These are phyloP conservation scores for Selene dorsalis DNA, from an alignment of 2,797 vertebrate genomes.

Conservation along the genomic window DNA sequence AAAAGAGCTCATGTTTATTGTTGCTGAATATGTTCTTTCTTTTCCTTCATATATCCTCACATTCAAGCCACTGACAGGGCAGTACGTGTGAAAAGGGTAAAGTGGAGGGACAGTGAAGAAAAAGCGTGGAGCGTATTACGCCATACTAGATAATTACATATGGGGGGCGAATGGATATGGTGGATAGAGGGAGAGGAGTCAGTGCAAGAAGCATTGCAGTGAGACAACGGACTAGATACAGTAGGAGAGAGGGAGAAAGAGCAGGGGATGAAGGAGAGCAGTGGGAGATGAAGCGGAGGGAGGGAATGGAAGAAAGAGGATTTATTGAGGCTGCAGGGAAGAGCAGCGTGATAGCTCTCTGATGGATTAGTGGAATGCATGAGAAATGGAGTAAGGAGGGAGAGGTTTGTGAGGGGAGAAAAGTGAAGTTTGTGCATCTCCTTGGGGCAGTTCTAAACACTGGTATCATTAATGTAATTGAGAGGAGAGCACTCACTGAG, in stretches of 20 bases:
- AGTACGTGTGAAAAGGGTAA: slow-evolving; percentile 32
- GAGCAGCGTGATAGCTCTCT: slow-evolving; percentile 72
- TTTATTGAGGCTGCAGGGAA: slow-evolving; percentile 79
- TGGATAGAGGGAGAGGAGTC: slow-evolving; percentile 33
- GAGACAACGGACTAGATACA: slow-evolving; percentile 35
- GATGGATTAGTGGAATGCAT: slow-evolving; percentile 79
- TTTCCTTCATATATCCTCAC: background rate
- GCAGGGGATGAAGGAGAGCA: slow-evolving; percentile 42
- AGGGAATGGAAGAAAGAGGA: slow-evolving; percentile 69
- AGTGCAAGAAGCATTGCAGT: slow-evolving; percentile 11
- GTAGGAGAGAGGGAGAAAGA: slow-evolving; percentile 25
- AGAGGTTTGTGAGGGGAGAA: slow-evolving; percentile 45
- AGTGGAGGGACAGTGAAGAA: slow-evolving; percentile 6
- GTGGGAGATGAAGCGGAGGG: slow-evolving; percentile 40
- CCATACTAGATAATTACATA: slow-evolving; percentile 60
- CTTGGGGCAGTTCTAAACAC: slow-evolving; percentile 75
- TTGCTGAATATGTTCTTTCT: background rate
- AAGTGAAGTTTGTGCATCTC: slow-evolving; percentile 73
- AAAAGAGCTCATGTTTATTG: slow-evolving; percentile 21
- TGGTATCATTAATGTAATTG: slow-evolving; percentile 74
- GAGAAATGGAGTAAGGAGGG: slow-evolving; percentile 70
- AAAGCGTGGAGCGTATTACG: slow-evolving; percentile 35
- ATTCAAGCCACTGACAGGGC: slow-evolving; percentile 20
- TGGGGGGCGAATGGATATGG: slow-evolving; percentile 35
- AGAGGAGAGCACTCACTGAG: slow-evolving; percentile 61